Evolutionary conservation across 2,797 vertebrate genomes (phyloP).

Genomic region (Rhinogobio ventralis): DNA sequence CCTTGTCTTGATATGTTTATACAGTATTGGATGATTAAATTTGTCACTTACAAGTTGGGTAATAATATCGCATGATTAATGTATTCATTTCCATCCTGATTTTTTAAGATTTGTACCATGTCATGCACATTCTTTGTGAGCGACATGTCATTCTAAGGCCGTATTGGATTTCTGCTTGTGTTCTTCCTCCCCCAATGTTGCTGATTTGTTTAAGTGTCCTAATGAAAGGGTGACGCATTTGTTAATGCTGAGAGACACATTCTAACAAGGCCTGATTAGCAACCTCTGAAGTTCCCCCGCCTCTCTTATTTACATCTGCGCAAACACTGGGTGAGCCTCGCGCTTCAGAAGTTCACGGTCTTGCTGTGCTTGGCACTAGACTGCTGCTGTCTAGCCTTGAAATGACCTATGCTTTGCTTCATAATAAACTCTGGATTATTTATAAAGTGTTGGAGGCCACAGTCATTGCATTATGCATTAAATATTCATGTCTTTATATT

Average conservation of each 20-base stretch:
- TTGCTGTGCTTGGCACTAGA: conserved; percentile 21
- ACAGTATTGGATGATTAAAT: conserved; percentile 49
- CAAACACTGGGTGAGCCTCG: conserved; percentile 23
- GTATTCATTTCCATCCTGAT: conserved; percentile 66
- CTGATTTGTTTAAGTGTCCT: conserved; percentile 60
- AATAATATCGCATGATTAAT: conserved; percentile 56
- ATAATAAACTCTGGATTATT: conserved; percentile 60
- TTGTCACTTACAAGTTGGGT: conserved; percentile 59
- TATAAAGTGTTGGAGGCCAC: conserved; percentile 48
- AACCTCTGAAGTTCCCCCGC: conserved; percentile 68
- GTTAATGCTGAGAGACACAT: conserved; percentile 70
- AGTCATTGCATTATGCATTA: conserved; percentile 46
- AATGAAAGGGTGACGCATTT: conserved; percentile 78
- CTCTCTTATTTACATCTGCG: conserved; percentile 73
- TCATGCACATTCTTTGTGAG: conserved; percentile 33
- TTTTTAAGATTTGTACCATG: conserved; percentile 61
- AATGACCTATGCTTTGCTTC: conserved; percentile 44
- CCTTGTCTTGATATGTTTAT: conserved; percentile 47
- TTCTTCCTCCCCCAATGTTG: conserved; percentile 61
- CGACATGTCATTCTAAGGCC: conserved; percentile 46
- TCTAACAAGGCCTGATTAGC: conserved; percentile 79
- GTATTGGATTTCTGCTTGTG: conserved; percentile 37
- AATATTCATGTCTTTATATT: conserved; percentile 56
- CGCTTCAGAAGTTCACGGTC: conserved; percentile 14
- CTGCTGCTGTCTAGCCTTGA: conserved; percentile 21